These are phyloP conservation scores for Mechanitis messenoides DNA, from an alignment of 2,888 invertebrate genomes.

Conservation along the genomic window DNA sequence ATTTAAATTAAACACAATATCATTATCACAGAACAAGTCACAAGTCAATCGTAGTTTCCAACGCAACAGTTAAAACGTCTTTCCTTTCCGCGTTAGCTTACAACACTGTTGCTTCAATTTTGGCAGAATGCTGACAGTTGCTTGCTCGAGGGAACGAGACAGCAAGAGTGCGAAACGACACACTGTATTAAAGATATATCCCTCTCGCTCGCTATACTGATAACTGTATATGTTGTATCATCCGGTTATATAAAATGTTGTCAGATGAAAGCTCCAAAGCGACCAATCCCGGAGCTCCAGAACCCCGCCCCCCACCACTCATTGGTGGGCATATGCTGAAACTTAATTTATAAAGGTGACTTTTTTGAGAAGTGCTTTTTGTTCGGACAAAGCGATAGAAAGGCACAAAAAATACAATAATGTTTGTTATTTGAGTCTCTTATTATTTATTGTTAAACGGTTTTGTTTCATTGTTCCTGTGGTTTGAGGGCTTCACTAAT, in stretches of 20 bases:
- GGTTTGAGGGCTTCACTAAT: constrained; percentile 35
- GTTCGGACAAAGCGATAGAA: constrained; percentile 69
- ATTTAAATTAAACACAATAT: constrained; percentile 19
- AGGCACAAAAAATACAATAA: constrained; percentile 72
- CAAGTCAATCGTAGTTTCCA: constrained; percentile 20
- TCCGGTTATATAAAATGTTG: constrained; percentile 75
- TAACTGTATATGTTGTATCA: constrained; percentile 77
- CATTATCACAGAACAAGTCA: constrained; percentile 4
- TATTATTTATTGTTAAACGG: constrained; percentile 49
- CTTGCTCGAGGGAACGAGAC: constrained; percentile 50
- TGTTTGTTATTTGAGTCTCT: constrained; percentile 69
- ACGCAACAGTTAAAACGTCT: constrained; percentile 50
- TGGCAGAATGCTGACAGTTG: constrained; percentile 55
- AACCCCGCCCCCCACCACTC: constrained; percentile 51
- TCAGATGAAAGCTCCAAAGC: constrained; percentile 54
- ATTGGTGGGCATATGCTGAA: constrained; percentile 65
- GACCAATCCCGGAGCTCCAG: constrained; percentile 48
- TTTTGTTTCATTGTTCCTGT: constrained; percentile 53
- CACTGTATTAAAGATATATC: constrained; percentile 59
- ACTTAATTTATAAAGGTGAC: constrained; percentile 76
- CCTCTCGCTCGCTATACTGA: constrained; percentile 58
- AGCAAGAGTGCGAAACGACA: constrained; percentile 59
- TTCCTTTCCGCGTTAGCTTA: constrained; percentile 49
- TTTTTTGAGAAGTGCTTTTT: constrained; percentile 71
- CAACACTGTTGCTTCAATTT: constrained; percentile 73